phyloP scores from a whole-genome alignment of 2,113 vertebrate genomes.

The Syngnathus scovelli region DNA sequence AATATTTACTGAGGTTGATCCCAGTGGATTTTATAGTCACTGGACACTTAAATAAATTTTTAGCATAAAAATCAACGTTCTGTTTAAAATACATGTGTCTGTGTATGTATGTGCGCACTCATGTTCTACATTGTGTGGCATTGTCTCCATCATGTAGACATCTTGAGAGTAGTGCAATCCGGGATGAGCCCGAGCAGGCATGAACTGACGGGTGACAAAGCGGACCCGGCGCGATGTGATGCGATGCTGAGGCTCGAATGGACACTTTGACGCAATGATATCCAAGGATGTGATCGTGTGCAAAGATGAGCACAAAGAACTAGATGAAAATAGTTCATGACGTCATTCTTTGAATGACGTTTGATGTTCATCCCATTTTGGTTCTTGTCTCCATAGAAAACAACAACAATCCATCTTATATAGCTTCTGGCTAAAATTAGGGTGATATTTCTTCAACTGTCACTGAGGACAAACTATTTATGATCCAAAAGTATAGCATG shows the following conservation, averaged over 20 bases:
- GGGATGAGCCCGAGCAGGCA: constrained; percentile 82
- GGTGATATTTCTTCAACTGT: not conserved
- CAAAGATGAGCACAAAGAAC: constrained; percentile 42
- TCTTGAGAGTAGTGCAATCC: constrained; percentile 86
- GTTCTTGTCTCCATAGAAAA: constrained; percentile 30
- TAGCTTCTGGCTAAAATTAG: constrained; percentile 25
- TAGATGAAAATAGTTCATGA: constrained; percentile 26
- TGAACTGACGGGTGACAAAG: constrained; percentile 77
- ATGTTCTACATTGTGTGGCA: constrained; percentile 76
- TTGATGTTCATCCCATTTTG: constrained; percentile 42
- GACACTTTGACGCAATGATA: constrained; percentile 64
- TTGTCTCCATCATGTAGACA: constrained; percentile 92
- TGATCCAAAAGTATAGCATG: constrained; percentile 76
- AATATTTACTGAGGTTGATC: no score
- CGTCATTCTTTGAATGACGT: constrained; percentile 26
- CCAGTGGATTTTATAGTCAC: no score
- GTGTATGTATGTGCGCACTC: constrained; percentile 50
- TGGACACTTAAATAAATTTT: not conserved
- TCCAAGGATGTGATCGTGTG: constrained; percentile 30
- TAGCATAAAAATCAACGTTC: constrained; percentile 34
- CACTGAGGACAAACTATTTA: constrained; percentile 24
- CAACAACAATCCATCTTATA: constrained; percentile 6
- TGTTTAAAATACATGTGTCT: constrained; percentile 13
- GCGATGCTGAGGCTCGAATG: constrained; percentile 70
- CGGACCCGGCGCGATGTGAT: constrained; percentile 63